These are phyloP conservation scores for Scaptodrosophila lebanonensis DNA, from an alignment of 1,140 invertebrate species.

Conservation along the genomic window DNA sequence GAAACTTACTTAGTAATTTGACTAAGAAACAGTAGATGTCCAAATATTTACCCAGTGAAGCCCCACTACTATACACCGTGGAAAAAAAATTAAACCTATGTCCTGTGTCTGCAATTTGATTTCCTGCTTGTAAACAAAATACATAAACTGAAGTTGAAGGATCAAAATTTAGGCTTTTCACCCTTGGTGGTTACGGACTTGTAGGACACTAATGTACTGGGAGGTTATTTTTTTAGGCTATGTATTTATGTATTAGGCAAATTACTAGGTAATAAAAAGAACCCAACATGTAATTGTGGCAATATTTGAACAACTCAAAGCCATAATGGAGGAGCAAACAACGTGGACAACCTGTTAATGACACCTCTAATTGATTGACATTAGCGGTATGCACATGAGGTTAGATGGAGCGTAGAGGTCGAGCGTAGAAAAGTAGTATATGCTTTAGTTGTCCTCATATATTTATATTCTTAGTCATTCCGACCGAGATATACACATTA, in stretches of 20 bases:
- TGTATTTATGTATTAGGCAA: conserved; percentile 65
- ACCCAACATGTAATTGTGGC: conserved; percentile 64
- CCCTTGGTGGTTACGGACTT: too few relatives aligned
- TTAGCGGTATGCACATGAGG: conserved; percentile 34
- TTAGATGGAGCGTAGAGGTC: conserved; percentile 24
- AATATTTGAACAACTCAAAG: conserved; percentile 43
- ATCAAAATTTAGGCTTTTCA: too few relatives aligned
- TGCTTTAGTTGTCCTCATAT: conserved; percentile 12
- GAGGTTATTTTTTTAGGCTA: conserved; percentile 19
- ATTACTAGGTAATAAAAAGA: conserved; percentile 66
- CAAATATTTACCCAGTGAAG: too few relatives aligned
- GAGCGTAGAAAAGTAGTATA: not conserved
- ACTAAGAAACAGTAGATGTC: too few relatives aligned
- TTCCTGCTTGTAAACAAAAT: too few relatives aligned
- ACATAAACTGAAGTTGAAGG: too few relatives aligned
- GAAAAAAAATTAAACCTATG: too few relatives aligned
- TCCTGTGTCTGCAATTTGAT: too few relatives aligned
- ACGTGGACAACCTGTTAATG: conserved; percentile 66
- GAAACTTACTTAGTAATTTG: too few relatives aligned
- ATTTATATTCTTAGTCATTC: not conserved
- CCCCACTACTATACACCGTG: too few relatives aligned
- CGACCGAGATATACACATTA: not conserved
- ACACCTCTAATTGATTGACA: conserved; percentile 74
- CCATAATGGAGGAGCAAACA: conserved; percentile 65
- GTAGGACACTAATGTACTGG: conserved; percentile 61